phyloP scores from a whole-genome alignment of 2,797 vertebrate genomes.

The Sparidentex hasta region DNA sequence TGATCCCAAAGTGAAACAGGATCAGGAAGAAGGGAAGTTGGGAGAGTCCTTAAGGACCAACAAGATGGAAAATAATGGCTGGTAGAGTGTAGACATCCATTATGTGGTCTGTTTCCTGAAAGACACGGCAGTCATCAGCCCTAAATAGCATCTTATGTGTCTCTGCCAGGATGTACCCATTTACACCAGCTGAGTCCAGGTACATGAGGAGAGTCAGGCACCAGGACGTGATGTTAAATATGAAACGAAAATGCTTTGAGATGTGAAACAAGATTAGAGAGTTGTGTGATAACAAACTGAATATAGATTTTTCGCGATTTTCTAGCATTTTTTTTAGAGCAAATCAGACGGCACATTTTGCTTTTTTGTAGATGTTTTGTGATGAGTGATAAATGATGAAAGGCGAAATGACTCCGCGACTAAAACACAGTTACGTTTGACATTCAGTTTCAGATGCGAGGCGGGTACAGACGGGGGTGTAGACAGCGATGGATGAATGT shows the following conservation, averaged over 20 bases:
- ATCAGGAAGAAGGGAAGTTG: constrained; percentile 62
- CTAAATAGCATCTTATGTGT: constrained; percentile 53
- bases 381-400: not conserved
- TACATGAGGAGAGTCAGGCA: not conserved
- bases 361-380: no score
- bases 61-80: constrained; percentile 68
- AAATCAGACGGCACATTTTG: no score
- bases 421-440: not conserved
- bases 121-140: constrained; percentile 44
- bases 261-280: not conserved
- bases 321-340: no score
- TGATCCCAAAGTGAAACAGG: constrained; percentile 66
- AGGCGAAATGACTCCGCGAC: not conserved
- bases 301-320: no score
- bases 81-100: constrained; percentile 60
- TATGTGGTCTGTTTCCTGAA: constrained; percentile 71
- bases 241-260: not conserved
- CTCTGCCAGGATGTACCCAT: constrained; percentile 46
- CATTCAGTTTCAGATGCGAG: not conserved
- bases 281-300: not conserved
- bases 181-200: constrained; percentile 39
- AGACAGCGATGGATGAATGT: not conserved
- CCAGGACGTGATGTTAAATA: not conserved
- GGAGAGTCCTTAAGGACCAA: constrained; percentile 65
- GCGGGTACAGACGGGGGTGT: not conserved